phyloP scores from a whole-genome alignment of 2,888 invertebrate genomes.

The Nemotelus nigrinus region DNA sequence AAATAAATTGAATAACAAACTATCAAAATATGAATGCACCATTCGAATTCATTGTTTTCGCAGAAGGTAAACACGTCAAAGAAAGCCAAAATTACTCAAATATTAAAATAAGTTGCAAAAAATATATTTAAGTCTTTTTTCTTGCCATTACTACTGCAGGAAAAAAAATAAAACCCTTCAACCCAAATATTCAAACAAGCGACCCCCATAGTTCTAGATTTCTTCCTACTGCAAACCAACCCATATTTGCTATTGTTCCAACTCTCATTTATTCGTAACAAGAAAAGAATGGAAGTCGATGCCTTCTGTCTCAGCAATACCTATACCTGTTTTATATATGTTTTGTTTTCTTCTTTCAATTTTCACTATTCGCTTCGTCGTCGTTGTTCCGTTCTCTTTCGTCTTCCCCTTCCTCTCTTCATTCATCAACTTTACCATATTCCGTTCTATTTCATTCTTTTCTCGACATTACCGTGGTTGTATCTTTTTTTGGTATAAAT shows the following conservation, averaged over 20 bases:
- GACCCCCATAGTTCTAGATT: too few relatives aligned
- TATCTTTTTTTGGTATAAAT: conserved; percentile 8
- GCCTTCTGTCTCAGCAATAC: conserved; percentile 10
- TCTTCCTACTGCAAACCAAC: too few relatives aligned
- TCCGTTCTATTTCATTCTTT: neutral
- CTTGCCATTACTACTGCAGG: too few relatives aligned
- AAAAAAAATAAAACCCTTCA: too few relatives aligned
- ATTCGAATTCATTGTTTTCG: too few relatives aligned
- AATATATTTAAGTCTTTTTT: too few relatives aligned
- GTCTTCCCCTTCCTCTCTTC: neutral
- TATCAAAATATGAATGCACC: too few relatives aligned
- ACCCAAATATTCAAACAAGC: too few relatives aligned
- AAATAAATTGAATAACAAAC: too few relatives aligned
- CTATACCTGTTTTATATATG: conserved; percentile 14
- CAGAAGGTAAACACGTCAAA: too few relatives aligned
- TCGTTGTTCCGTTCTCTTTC: neutral
- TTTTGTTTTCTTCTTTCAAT: conserved; percentile 13
- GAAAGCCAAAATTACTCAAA: too few relatives aligned
- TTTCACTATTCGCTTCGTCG: neutral
- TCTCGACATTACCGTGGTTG: neutral
- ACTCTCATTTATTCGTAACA: neutral
- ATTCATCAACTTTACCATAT: neutral
- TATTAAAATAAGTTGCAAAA: too few relatives aligned
- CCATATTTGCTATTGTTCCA: neutral
- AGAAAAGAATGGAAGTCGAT: conserved; percentile 4